These are phyloP conservation scores for Sebastes minor DNA, from an alignment of 2,797 vertebrate species.

Conservation along the genomic window DNA sequence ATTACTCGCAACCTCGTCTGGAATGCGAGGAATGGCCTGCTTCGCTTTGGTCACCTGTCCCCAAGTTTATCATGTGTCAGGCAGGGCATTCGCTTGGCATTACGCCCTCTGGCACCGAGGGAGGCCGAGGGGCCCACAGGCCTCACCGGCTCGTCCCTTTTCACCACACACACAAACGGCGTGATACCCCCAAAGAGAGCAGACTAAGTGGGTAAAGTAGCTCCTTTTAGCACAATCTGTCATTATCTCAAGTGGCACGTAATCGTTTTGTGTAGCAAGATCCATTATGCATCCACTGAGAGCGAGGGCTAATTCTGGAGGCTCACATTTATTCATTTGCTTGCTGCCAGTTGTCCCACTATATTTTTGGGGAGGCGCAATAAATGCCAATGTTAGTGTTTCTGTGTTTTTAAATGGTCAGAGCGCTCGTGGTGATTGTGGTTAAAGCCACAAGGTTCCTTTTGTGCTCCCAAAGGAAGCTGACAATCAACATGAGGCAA, in stretches of 20 bases:
- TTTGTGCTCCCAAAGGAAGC: slow-evolving; percentile 44
- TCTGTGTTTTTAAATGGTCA: slow-evolving; percentile 40
- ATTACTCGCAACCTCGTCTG: slow-evolving; percentile 19
- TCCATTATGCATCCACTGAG: slow-evolving; percentile 62
- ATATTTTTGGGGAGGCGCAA: slow-evolving; percentile 40
- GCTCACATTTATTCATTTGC: slow-evolving; percentile 50
- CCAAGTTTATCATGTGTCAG: slow-evolving; percentile 60
- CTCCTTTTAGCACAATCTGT: slow-evolving; percentile 76
- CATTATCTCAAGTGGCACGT: slow-evolving; percentile 62
- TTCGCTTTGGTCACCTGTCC: slow-evolving; percentile 71
- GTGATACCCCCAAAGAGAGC: slow-evolving; percentile 71
- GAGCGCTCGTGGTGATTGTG: slow-evolving; percentile 9
- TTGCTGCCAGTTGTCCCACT: slow-evolving; percentile 56
- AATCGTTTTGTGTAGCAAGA: slow-evolving; percentile 54
- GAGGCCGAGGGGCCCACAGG: slow-evolving; percentile 11
- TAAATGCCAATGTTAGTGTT: slow-evolving; percentile 48
- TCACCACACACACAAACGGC: slow-evolving; percentile 21
- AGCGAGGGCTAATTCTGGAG: slow-evolving; percentile 48
- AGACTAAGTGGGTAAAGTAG: slow-evolving; percentile 51
- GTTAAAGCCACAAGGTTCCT: slow-evolving; percentile 32
- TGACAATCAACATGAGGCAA: slow-evolving; percentile 38
- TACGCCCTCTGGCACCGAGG: slow-evolving; percentile 41
- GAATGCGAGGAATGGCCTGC: slow-evolving; percentile 42
- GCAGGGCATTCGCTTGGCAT: slow-evolving; percentile 41
- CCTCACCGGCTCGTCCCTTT: slow-evolving; percentile 38